A percentile compares a stretch with the other conserved stretches of the same genome.
Evolutionary conservation across 2,797 vertebrate genomes (phyloP).

Genomic region (Orestias chungarensis): DNA sequence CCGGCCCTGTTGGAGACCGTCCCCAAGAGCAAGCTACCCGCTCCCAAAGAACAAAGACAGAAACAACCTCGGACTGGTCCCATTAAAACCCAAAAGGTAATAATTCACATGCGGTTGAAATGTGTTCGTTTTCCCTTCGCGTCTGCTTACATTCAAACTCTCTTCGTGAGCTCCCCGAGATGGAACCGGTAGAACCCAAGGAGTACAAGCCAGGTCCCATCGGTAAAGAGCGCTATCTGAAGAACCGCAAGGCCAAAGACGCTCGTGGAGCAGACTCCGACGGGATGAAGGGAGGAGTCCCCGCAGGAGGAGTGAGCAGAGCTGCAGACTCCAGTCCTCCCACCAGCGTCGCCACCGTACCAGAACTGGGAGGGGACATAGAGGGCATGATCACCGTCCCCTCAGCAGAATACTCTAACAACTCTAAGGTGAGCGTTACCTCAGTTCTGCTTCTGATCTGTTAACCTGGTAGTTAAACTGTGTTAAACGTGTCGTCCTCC

Average conservation of each 20-base stretch:
- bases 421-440: conserved; percentile 84
- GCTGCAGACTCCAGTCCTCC: conserved; percentile 86
- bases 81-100: conserved; percentile 97
- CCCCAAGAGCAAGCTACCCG: conserved; percentile 88
- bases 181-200: conserved; percentile 92
- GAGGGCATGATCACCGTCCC: conserved; percentile 96
- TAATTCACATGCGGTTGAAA: not conserved
- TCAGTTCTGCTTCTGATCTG: not conserved
- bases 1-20: conserved; percentile 86
- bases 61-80: conserved; percentile 95
- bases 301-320: conserved; percentile 75
- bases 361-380: conserved; percentile 90
- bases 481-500: not conserved
- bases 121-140: not conserved
- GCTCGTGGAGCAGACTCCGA: conserved; percentile 89
- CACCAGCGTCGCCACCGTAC: conserved; percentile 84
- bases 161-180: conserved; percentile 87
- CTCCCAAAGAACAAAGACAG: conserved; percentile 98
- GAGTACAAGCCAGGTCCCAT: conserved; percentile 98
- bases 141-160: not conserved
- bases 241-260: conserved; percentile 98
- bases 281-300: conserved; percentile 85
- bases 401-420: conserved; percentile 88
- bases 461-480: not conserved
- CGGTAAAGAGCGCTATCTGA: conserved; percentile 95